Evolutionary conservation across 2,113 vertebrate genomes (phyloP).

Genomic region (Chrysochloris asiatica): DNA sequence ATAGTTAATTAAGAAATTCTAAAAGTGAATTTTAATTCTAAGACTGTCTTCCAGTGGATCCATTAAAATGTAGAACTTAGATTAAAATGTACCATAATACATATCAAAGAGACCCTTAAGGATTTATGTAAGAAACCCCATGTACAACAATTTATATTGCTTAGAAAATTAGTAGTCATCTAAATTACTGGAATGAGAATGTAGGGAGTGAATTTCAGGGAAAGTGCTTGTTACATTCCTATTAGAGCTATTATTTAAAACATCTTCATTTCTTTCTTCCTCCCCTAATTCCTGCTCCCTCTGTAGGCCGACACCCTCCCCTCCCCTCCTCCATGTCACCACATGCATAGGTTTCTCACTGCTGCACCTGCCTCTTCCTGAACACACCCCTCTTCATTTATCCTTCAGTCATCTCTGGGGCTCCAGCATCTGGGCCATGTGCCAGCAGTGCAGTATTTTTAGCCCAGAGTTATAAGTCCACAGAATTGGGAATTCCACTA

Average conservation of each 20-base stretch:
- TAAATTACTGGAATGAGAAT: conserved; percentile 16
- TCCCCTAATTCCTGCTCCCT: neutral
- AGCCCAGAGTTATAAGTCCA: conserved; percentile 41
- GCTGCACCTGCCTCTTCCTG: neutral
- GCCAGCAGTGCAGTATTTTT: conserved; percentile 61
- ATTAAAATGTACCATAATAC: neutral
- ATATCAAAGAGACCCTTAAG: neutral
- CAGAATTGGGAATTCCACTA: conserved; percentile 50
- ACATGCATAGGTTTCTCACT: neutral
- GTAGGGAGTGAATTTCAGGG: conserved; percentile 26
- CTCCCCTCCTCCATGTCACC: neutral
- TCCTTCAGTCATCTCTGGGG: conserved; percentile 1
- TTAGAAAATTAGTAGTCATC: conserved; percentile 10
- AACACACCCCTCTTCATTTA: neutral
- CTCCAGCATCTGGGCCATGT: conserved; percentile 39
- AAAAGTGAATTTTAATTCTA: conserved; percentile 20
- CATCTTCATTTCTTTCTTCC: neutral
- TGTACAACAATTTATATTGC: neutral
- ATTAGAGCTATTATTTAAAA: neutral
- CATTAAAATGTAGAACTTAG: conserved; percentile 20
- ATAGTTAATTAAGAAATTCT: neutral
- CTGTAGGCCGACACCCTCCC: neutral
- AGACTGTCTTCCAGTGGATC: neutral
- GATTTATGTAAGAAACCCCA: neutral
- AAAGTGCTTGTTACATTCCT: neutral